These are phyloP conservation scores for Tetrax tetrax DNA, from an alignment of 2,113 vertebrate genomes.

Conservation along the genomic window DNA sequence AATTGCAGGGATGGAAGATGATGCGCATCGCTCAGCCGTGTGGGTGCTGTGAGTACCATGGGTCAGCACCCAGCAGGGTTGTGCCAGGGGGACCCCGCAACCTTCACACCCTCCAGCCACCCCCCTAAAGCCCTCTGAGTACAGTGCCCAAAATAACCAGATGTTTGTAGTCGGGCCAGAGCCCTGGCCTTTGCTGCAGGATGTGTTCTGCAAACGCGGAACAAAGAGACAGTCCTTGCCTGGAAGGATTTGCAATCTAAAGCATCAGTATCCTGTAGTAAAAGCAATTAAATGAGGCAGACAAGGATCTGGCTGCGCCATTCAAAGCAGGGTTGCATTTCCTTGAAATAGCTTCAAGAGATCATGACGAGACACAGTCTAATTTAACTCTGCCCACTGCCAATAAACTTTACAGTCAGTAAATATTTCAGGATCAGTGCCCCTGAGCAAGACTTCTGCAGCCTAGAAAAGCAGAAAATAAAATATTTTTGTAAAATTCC, in stretches of 20 bases:
- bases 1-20: rapidly evolving
- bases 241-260: background rate
- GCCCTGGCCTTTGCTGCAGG: background rate
- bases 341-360: constrained; percentile 7
- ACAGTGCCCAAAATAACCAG: background rate
- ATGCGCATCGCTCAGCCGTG: rapidly evolving
- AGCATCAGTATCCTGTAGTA: constrained; percentile 43
- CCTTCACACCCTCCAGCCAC: background rate
- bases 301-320: constrained; percentile 45
- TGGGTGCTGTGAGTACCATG: rapidly evolving
- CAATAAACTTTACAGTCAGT: background rate
- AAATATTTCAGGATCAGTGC: background rate
- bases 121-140: background rate
- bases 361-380: background rate
- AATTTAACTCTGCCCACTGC: constrained; percentile 15
- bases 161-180: background rate
- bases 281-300: constrained; percentile 42
- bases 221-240: constrained; percentile 4
- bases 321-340: constrained; percentile 6
- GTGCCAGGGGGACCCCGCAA: background rate
- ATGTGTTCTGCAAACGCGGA: constrained; percentile 9
- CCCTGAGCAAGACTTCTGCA: background rate
- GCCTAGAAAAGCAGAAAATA: background rate
- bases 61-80: background rate
- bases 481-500: background rate